Evolutionary conservation across 2,797 vertebrate genomes (phyloP).

Genomic region (Epinephelus malabaricus): DNA sequence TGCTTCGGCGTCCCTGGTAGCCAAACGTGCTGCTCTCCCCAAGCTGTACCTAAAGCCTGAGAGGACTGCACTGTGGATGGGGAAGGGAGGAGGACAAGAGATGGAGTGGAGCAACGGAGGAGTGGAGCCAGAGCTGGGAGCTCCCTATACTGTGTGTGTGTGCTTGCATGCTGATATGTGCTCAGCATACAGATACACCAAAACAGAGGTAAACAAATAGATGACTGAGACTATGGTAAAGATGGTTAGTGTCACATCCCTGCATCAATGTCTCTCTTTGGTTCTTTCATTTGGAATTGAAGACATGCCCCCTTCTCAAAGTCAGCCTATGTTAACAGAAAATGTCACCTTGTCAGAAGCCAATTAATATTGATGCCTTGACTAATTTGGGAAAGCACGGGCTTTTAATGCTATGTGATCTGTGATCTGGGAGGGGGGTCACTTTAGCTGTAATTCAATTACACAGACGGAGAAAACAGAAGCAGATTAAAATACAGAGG

Average conservation of each 20-base stretch:
- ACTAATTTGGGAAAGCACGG: constrained; percentile 60
- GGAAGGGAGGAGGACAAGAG: constrained; percentile 77
- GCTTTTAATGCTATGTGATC: constrained; percentile 66
- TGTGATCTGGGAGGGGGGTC: constrained; percentile 26
- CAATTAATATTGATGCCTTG: constrained; percentile 70
- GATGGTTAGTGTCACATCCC: constrained; percentile 1
- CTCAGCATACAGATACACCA: constrained; percentile 60
- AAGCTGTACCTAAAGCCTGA: constrained; percentile 89
- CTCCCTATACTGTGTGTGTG: constrained; percentile 46
- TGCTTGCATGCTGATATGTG: constrained; percentile 53
- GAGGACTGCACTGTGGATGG: constrained; percentile 85
- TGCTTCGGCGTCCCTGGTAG: constrained; percentile 84
- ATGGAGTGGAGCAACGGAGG: constrained; percentile 69
- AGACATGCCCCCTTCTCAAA: constrained; percentile 37
- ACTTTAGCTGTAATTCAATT: constrained; percentile 52
- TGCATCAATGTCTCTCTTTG: background rate
- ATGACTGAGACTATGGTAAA: constrained; percentile 20
- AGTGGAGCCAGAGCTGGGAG: constrained; percentile 54
- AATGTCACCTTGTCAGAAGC: constrained; percentile 72
- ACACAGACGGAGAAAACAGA: constrained; percentile 39
- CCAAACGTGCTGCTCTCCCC: constrained; percentile 87
- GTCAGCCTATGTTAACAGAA: constrained; percentile 57
- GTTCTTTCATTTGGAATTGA: constrained; percentile 18
- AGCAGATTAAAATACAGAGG: constrained; percentile 36
- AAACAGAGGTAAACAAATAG: constrained; percentile 56